These are phyloP conservation scores for Oligia fasciuncula DNA, from an alignment of 2,888 invertebrate species.

Conservation along the genomic window DNA sequence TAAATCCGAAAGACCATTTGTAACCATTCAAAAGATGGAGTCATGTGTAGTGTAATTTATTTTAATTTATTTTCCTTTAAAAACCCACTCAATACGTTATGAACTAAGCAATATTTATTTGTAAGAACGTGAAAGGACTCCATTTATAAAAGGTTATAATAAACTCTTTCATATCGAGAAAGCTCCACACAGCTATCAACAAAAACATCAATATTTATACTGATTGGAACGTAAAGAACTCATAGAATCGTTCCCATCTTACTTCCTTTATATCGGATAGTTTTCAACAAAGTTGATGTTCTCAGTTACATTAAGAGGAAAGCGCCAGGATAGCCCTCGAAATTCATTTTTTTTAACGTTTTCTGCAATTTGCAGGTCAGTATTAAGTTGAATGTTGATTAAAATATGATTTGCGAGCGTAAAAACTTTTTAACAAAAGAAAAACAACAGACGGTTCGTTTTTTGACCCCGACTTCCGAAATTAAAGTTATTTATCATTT, in stretches of 20 bases:
- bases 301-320: conserved; percentile 13
- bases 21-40: neutral
- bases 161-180: conserved; percentile 3
- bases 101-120: conserved; percentile 8
- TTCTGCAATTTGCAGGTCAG: too few species aligned
- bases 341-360: too few species aligned
- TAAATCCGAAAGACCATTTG: neutral
- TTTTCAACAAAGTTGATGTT: conserved; percentile 40
- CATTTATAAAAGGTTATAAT: conserved; percentile 12
- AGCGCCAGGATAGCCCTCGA: too few species aligned
- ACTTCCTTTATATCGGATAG: conserved; percentile 19
- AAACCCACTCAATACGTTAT: conserved; percentile 1
- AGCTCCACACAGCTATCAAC: conserved; percentile 7
- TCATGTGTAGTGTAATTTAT: neutral
- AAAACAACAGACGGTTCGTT: too few species aligned
- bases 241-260: conserved; percentile 6
- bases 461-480: too few species aligned
- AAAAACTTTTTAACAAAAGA: too few species aligned
- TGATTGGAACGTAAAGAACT: conserved; percentile 30
- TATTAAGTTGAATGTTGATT: too few species aligned
- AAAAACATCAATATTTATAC: conserved; percentile 42
- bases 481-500: too few species aligned
- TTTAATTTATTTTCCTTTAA: conserved; percentile 2
- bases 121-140: conserved; percentile 16
- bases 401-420: too few species aligned